Conservation (phyloP, 2,888 invertebrate species). For the Iselma pallidipennis region DNA sequence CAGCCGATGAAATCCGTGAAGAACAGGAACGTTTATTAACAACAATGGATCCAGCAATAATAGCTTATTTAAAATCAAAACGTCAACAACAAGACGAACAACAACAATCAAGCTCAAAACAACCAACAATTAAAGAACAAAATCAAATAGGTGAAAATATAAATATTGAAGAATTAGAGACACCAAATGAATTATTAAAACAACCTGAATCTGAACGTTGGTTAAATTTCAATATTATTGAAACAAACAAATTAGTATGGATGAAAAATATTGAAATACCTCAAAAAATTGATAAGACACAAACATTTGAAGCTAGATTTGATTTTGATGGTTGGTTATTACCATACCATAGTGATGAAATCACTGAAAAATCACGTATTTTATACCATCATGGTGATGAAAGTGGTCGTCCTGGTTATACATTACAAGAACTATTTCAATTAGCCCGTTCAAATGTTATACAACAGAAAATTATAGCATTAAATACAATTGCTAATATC, state of each 20-base stretch:
- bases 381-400: slow-evolving; percentile 95
- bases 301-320: slow-evolving; percentile 79
- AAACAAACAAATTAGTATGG: slow-evolving; percentile 88
- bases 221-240: slow-evolving; percentile 85
- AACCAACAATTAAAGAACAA: slow-evolving; percentile 50
- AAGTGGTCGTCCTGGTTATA: slow-evolving; percentile 87
- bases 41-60: slow-evolving; percentile 66
- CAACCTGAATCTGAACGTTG: slow-evolving; percentile 70
- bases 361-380: slow-evolving; percentile 64
- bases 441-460: slow-evolving; percentile 75
- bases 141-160: slow-evolving; percentile 45
- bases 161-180: slow-evolving; percentile 57
- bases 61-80: slow-evolving; percentile 66
- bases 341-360: slow-evolving; percentile 69
- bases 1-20: slow-evolving; percentile 71
- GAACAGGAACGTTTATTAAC: slow-evolving; percentile 72
- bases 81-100: slow-evolving; percentile 45
- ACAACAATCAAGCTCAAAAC: slow-evolving; percentile 35
- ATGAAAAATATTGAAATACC: slow-evolving; percentile 72
- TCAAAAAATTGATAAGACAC: slow-evolving; percentile 55
- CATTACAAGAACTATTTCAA: slow-evolving; percentile 84
- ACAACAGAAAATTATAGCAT: slow-evolving; percentile 82
- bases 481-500: slow-evolving; percentile 80
- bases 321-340: slow-evolving; percentile 80
- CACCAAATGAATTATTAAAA: slow-evolving; percentile 59